phyloP scores from a whole-genome alignment of 2,113 vertebrate species.

The Pomatorhinus ruficollis region DNA sequence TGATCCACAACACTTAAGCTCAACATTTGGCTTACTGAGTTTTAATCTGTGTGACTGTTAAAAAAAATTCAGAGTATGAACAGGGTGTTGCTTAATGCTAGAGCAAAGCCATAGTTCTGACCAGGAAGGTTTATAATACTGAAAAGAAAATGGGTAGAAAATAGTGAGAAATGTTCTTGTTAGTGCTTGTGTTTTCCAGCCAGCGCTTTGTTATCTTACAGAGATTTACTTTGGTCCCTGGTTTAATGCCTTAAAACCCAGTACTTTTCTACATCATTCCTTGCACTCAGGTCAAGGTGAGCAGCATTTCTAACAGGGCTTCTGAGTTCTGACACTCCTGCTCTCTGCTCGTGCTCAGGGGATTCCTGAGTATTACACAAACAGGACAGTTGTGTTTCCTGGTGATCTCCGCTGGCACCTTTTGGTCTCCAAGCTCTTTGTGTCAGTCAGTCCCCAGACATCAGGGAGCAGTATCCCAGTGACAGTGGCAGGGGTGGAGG shows the following conservation, averaged over 20 bases:
- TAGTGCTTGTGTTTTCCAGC: not conserved
- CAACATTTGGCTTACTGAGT: not conserved
- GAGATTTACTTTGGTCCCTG: not conserved
- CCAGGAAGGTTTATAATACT: not conserved
- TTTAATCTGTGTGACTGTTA: not conserved
- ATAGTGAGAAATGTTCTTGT: not conserved
- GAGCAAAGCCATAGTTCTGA: not conserved
- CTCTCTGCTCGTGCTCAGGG: accelerated
- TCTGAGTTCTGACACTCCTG: not conserved
- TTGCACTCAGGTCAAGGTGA: not conserved
- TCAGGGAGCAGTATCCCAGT: not conserved
- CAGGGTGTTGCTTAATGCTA: not conserved
- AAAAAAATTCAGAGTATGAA: not conserved
- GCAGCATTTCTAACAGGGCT: not conserved
- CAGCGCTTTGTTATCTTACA: not conserved
- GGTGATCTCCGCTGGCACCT: not conserved
- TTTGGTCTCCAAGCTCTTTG: not conserved
- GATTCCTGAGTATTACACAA: not conserved
- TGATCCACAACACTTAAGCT: not conserved
- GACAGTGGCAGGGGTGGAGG: not conserved
- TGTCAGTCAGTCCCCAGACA: not conserved
- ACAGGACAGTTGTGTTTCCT: not conserved
- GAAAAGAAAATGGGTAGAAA: not conserved
- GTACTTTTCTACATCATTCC: accelerated
- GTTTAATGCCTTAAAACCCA: not conserved